Evolutionary conservation across 2,113 vertebrate species (phyloP).

Genomic region (Motacilla tschutschensis): DNA sequence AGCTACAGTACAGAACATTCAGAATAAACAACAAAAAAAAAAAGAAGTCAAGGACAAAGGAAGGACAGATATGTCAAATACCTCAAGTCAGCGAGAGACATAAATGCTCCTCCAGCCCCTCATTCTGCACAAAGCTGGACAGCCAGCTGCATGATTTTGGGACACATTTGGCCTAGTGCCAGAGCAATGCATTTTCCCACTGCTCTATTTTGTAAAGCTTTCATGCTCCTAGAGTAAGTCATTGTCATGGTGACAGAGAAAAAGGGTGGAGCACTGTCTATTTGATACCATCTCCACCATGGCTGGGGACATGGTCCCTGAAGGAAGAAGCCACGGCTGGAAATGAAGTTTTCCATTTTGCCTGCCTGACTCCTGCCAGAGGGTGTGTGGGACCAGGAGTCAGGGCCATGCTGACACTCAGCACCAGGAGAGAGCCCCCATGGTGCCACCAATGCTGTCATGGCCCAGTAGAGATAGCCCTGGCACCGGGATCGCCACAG

Average conservation of each 20-base stretch:
- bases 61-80: background rate
- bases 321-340: background rate
- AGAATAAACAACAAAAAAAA: background rate
- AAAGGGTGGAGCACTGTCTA: fast-evolving
- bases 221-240: background rate
- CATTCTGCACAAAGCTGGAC: background rate
- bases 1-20: background rate
- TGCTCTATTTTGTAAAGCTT: background rate
- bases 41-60: background rate
- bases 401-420: background rate
- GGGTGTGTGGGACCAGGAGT: background rate
- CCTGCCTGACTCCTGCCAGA: background rate
- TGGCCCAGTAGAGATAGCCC: fast-evolving
- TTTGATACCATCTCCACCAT: too few species aligned
- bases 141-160: background rate
- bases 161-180: fast-evolving
- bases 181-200: background rate
- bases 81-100: background rate
- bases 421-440: background rate
- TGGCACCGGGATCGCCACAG: fast-evolving
- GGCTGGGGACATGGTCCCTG: background rate
- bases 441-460: fast-evolving
- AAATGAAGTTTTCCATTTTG: background rate
- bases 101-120: fast-evolving
- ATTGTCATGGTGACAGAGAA: background rate